Percentiles rank a stretch among this genome's conserved stretches.
Evolutionary conservation across 1,140 invertebrate genomes (phyloP).

Genomic region (Carposina sasakii): DNA sequence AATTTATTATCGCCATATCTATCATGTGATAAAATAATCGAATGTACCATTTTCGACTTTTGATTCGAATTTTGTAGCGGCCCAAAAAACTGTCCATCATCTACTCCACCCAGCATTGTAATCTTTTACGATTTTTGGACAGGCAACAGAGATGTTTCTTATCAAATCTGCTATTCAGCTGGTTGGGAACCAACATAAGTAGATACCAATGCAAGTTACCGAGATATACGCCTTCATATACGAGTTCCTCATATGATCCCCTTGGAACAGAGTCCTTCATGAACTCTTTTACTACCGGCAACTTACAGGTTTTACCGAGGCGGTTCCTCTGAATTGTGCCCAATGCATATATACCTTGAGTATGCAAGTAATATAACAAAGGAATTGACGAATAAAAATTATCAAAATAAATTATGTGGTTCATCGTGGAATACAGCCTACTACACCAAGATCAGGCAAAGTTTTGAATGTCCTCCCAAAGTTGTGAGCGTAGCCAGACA

Average conservation of each 20-base stretch:
- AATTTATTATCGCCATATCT: conserved; percentile 32
- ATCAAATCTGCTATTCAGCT: conserved; percentile 9
- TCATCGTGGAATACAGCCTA: too few species aligned
- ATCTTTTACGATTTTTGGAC: conserved; percentile 18
- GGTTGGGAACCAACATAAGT: conserved; percentile 21
- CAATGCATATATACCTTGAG: conserved; percentile 23
- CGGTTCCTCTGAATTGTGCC: conserved; percentile 28
- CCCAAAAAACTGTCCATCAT: conserved; percentile 12
- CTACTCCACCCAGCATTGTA: conserved; percentile 17
- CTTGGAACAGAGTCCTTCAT: conserved; percentile 22
- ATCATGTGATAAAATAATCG: too few species aligned
- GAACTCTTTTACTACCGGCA: conserved; percentile 22
- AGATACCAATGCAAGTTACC: conserved; percentile 15
- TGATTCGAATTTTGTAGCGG: too few species aligned
- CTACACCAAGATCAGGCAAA: too few species aligned
- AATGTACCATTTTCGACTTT: too few species aligned
- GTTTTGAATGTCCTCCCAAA: too few species aligned
- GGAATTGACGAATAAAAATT: conserved; percentile 28
- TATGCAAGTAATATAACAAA: conserved; percentile 23
- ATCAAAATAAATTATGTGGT: conserved; percentile 32
- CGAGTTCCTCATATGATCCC: conserved; percentile 24
- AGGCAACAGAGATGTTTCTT: conserved; percentile 15
- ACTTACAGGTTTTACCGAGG: conserved; percentile 26
- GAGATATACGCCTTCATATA: conserved; percentile 26
- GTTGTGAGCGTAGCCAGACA: too few species aligned